Evolutionary conservation across 2,888 invertebrate species (phyloP), one percentile per base, ranked within the genome.

Genomic region (Oasisia sp.): DNA sequence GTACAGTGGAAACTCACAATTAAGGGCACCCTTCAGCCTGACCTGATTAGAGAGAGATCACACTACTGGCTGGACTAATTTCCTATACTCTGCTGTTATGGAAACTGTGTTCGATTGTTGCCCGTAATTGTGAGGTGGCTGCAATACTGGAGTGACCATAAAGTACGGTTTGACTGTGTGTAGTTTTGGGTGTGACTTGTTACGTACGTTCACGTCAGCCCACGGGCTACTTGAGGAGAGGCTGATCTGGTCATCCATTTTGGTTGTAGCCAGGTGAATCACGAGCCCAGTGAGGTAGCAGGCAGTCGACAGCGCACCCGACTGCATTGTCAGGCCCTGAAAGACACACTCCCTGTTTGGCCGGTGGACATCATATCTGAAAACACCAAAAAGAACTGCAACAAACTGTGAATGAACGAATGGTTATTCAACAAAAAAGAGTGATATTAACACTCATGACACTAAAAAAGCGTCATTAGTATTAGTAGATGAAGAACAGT

Each of bases 281-380:
- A 96, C 93, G 19, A 96, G 93, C 3, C 95, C 95, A n/a, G 94
- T 93, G 89, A 96, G 93, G 93, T 95, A 96, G 90, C 96, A 92
- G 7, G 95, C 89, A 19, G 95, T 94, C 38, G 96, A 94, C 27
- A 96, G 93, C 7, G 95, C 95, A 5, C 96, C 96, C 92, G 95
- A 95, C 94, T 96, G 96, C 89, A 96, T 92, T 3, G 96, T 96
- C 2, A 95, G 32, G 1, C 95, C 95, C 89, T 94, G 94, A 19
- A 95, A 89, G 27, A 96, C 44, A 93, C 95, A 95, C 56, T 94
- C 92, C 90, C 94, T 91, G 38, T 94, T 95, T 32, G 95, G 95
- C 90, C 95, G 94, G 27, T 95, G 95, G 11, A 96, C 93, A 92
- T 96, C 96, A 94, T 95, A 95, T 92, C 96, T 96, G 94, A 50